Percentiles rank a stretch among this genome's conserved stretches.
phyloP scores from a whole-genome alignment of 2,113 vertebrate genomes.

The Archilochus colubris region DNA sequence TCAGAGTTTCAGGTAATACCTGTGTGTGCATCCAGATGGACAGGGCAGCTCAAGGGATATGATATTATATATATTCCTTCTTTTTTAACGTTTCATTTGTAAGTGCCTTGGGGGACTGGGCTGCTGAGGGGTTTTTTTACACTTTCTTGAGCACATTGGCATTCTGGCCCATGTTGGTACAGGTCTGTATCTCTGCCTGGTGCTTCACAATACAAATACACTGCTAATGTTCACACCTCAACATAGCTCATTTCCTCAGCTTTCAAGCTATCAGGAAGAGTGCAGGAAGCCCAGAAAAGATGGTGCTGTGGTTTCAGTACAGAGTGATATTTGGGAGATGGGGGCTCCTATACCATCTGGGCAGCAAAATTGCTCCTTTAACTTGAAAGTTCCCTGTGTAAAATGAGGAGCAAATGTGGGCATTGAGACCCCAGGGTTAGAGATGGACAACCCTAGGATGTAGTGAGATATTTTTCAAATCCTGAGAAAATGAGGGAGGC shows the following conservation, averaged over 20 bases:
- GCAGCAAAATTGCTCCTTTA: neutral
- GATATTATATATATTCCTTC: neutral
- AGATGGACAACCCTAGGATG: neutral
- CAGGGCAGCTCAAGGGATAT: neutral
- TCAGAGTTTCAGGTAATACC: neutral
- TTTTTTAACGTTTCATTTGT: neutral
- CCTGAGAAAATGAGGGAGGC: neutral
- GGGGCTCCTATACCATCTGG: neutral
- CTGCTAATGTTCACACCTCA: conserved; percentile 14
- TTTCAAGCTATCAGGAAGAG: conserved; percentile 14
- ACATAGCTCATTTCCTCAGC: conserved; percentile 22
- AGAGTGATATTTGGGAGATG: neutral
- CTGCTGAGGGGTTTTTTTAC: neutral
- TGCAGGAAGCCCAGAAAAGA: neutral
- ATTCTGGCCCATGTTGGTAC: neutral
- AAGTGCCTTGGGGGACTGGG: neutral
- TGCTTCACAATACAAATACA: neutral
- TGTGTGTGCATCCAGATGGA: neutral
- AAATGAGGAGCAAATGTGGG: neutral
- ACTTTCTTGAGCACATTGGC: neutral
- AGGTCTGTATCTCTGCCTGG: neutral
- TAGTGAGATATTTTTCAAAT: neutral
- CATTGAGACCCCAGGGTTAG: neutral
- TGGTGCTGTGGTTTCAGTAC: neutral
- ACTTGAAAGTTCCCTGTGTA: neutral